A percentile compares a stretch with the other conserved stretches of the same genome.
Conservation (phyloP, 1,140 invertebrate genomes). For the Drosophila albomicans region DNA sequence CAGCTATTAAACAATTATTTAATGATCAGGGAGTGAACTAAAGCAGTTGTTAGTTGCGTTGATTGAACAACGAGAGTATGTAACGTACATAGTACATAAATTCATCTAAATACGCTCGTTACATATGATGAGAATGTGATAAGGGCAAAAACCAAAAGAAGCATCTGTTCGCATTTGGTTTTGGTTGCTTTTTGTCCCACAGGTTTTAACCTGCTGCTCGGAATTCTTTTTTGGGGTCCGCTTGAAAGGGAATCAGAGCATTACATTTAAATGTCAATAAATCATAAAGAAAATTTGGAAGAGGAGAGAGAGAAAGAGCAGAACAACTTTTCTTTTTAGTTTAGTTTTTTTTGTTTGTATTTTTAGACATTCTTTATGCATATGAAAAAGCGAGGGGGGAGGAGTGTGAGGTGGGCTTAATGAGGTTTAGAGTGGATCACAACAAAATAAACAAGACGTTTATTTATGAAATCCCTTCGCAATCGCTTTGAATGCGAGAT, state of each 20-base stretch:
- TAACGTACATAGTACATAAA: too few species aligned
- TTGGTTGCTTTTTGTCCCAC: slow-evolving; percentile 2
- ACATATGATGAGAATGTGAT: too few species aligned
- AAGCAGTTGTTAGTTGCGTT: slow-evolving; percentile 27
- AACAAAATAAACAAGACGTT: slow-evolving; percentile 60
- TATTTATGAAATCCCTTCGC: slow-evolving; percentile 43
- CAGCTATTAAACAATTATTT: slow-evolving; percentile 52
- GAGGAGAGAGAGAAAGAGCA: not conserved
- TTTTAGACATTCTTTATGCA: slow-evolving; percentile 52
- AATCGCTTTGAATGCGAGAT: not conserved
- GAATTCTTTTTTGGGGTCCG: not conserved
- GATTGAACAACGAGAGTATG: slow-evolving; percentile 31
- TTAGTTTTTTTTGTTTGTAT: slow-evolving; percentile 40
- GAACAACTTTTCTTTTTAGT: slow-evolving; percentile 32
- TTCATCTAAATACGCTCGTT: too few species aligned
- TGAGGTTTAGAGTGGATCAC: slow-evolving; percentile 67
- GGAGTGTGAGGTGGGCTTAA: slow-evolving; percentile 46
- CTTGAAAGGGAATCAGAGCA: slow-evolving; percentile 13
- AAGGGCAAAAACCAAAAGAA: not conserved
- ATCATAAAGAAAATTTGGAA: slow-evolving; percentile 58
- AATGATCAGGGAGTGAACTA: slow-evolving; percentile 36
- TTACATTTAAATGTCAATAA: slow-evolving; percentile 78
- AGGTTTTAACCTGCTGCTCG: slow-evolving; percentile 8
- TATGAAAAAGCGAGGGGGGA: not conserved
- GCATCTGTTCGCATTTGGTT: slow-evolving; percentile 5